These are phyloP conservation scores for Salarias fasciatus DNA, from an alignment of 2,797 vertebrate species.

Conservation along the genomic window DNA sequence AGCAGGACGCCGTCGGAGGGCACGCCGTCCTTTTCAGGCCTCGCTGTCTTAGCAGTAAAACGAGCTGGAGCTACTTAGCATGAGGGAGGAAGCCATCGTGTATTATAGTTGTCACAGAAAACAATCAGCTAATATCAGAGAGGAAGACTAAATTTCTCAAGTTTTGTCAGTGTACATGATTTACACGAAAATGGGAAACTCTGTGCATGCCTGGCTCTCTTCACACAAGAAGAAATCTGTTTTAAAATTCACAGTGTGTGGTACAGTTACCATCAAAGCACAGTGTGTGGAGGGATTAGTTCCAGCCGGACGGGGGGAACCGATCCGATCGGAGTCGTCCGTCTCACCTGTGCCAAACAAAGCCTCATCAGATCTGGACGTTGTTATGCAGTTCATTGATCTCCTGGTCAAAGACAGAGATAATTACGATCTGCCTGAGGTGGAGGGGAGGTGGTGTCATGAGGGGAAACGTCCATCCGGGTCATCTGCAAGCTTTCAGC, in stretches of 20 bases:
- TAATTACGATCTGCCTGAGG: conserved; percentile 37
- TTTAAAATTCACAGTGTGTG: conserved; percentile 36
- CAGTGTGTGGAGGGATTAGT: conserved; percentile 30
- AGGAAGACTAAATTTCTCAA: no score
- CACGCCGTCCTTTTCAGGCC: no score
- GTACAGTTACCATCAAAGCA: conserved; percentile 27
- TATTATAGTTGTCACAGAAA: no score
- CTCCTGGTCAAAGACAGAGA: conserved; percentile 20
- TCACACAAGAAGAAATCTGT: background rate
- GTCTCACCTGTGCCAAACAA: conserved; percentile 28
- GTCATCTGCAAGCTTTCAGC: conserved; percentile 17
- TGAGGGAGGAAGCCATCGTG: no score
- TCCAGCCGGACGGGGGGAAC: conserved; percentile 21
- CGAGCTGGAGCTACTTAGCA: no score
- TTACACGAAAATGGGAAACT: no score
- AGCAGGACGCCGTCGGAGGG: no score
- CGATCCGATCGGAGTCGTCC: conserved; percentile 39
- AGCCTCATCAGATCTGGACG: conserved; percentile 46
- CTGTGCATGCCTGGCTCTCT: background rate
- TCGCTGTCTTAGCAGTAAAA: no score
- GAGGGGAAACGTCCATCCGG: background rate
- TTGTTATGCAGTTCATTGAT: conserved; percentile 28
- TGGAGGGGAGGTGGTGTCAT: background rate
- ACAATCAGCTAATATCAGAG: no score
- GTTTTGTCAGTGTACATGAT: conserved; percentile 8